phyloP scores from a whole-genome alignment of 2,113 vertebrate species.

The Enhydra lutris region DNA sequence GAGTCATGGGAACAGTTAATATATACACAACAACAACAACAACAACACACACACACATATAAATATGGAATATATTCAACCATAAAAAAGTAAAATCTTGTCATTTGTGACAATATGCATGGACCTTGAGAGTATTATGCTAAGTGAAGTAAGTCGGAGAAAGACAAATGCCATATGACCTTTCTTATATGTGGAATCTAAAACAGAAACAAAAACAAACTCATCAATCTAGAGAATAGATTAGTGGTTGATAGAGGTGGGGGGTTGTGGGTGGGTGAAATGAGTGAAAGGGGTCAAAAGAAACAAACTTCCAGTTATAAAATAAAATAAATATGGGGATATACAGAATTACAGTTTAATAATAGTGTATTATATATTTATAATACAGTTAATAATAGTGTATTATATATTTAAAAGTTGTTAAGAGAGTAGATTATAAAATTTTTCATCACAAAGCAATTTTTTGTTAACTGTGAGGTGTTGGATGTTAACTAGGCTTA shows the following conservation, averaged over 20 bases:
- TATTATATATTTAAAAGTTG: background rate
- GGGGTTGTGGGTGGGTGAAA: background rate
- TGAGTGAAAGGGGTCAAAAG: background rate
- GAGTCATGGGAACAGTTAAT: background rate
- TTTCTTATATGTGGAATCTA: background rate
- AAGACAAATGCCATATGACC: background rate
- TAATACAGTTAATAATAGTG: background rate
- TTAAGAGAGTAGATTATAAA: background rate
- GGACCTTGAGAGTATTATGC: background rate
- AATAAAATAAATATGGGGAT: background rate
- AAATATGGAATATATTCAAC: background rate
- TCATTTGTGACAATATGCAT: background rate
- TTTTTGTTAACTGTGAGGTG: background rate
- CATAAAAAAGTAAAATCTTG: background rate
- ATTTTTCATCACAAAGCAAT: background rate
- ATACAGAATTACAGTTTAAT: background rate
- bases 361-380: background rate
- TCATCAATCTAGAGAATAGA: background rate
- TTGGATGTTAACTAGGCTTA: background rate
- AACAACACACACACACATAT: background rate
- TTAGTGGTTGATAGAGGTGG: background rate
- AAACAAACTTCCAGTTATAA: background rate
- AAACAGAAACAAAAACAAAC: background rate
- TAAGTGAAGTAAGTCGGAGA: background rate
- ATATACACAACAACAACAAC: background rate